Percentiles rank a stretch among this genome's conserved stretches.
Evolutionary conservation across 2,113 vertebrate genomes (phyloP).

Genomic region (Peromyscus maniculatus): DNA sequence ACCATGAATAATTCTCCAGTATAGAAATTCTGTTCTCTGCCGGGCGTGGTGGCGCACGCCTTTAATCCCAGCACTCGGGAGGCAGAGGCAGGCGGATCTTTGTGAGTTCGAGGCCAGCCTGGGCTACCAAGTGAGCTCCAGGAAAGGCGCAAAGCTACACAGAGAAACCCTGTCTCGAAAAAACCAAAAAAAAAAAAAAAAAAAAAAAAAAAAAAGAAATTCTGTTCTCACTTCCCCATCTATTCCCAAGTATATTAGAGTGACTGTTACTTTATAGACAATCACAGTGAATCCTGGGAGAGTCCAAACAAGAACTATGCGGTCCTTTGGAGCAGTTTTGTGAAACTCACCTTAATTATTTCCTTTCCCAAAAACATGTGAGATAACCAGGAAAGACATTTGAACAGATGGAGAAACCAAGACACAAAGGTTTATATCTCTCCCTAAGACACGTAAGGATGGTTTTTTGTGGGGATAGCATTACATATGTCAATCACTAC

Average conservation of each 20-base stretch:
- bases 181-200: no score
- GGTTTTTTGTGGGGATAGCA: neutral
- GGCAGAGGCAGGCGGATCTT: no score
- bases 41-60: no score
- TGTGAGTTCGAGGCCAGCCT: no score
- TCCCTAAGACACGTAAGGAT: neutral
- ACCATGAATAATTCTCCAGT: constrained; percentile 7
- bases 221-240: neutral
- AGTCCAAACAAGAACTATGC: neutral
- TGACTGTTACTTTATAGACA: neutral
- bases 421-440: neutral
- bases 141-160: no score
- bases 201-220: no score
- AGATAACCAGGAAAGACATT: neutral
- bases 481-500: neutral
- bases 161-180: no score
- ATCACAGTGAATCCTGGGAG: neutral
- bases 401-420: neutral
- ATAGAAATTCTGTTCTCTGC: neutral
- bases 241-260: neutral
- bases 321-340: neutral
- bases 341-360: constrained; percentile 22
- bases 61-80: no score
- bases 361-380: neutral
- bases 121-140: no score